Conservation (phyloP, 1,140 invertebrate species). For the Oppia nitens region DNA sequence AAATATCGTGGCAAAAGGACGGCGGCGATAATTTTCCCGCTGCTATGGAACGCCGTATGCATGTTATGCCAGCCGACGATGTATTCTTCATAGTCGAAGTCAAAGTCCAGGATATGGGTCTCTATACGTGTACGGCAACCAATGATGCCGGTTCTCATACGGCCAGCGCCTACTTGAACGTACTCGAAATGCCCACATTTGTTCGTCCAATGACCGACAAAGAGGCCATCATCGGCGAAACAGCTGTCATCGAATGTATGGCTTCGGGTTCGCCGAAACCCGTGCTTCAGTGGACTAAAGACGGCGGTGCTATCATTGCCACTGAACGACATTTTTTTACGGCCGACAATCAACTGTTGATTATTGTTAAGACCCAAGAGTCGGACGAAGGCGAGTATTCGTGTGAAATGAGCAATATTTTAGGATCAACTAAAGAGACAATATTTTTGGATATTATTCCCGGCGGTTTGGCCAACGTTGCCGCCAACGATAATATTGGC, state of each 20-base stretch:
- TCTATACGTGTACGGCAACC: conserved; percentile 82
- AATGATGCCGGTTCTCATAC: conserved; percentile 70
- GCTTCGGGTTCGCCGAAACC: conserved; percentile 61
- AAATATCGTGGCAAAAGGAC: conserved; percentile 84
- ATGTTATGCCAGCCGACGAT: conserved; percentile 76
- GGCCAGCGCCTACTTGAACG: conserved; percentile 71
- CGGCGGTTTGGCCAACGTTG: not conserved
- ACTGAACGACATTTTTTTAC: conserved; percentile 64
- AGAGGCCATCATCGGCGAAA: conserved; percentile 53
- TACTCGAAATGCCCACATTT: conserved; percentile 70
- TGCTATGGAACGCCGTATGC: conserved; percentile 74
- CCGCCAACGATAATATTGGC: not conserved
- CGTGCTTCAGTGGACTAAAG: conserved; percentile 71
- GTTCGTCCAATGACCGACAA: conserved; percentile 67
- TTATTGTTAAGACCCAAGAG: conserved; percentile 58
- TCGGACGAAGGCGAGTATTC: conserved; percentile 68
- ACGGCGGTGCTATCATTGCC: conserved; percentile 48
- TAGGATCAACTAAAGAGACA: conserved; percentile 34
- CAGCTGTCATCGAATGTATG: conserved; percentile 70
- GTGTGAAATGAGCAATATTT: conserved; percentile 67
- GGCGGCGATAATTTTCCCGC: conserved; percentile 88
- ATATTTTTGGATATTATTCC: not conserved
- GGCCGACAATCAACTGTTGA: conserved; percentile 62
- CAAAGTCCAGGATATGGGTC: conserved; percentile 65
- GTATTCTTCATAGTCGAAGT: conserved; percentile 80